Evolutionary conservation across 2,113 vertebrate species (phyloP), one percentile per base, ranked within the genome.

Genomic region (Carollia perspicillata): DNA sequence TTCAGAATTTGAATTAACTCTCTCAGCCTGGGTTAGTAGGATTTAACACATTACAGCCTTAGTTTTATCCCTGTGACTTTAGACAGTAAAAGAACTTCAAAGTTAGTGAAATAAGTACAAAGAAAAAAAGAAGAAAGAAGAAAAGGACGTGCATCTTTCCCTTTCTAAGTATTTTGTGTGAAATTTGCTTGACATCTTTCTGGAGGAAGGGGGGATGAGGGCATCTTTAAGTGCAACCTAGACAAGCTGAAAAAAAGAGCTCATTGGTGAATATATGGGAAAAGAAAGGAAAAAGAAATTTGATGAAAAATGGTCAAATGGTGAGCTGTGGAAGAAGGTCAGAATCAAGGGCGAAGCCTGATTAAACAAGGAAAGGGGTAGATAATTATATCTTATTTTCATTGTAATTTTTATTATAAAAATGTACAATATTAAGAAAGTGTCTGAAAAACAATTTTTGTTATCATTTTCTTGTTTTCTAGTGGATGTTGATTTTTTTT

Each of bases 1-100:
- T 84, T 95, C n/a, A 60, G 35, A 85, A 90, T 18, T 6, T 89
- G 66, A 92, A 74, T 89, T 94, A 96, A 92, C 75, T 92, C 49
- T 94, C 53, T 90, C 68, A 87, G 35, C 72, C 44, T 22, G 68
- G 13, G 10, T 47, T 44, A 83, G 28, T 53, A 95, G 53, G 78
- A 71, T 91, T 89, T 91, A 89, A 12, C 14, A 42, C 60, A 86
- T 63, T 78, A 81, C 3, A 77, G 14, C 17, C 55, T 81, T 49
- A 85, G 40, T n/a, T 96, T 88, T 78, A 95, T 40, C 42, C 60
- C 68, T 91, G 0, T 58, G 44, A 58, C 23, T 58, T 78, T 77
- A 91, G 22, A 83, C 16, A 89, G 2, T 23, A 37, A 94, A 89
- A 81, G 7, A 96, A 93, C 53, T 81, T 96, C 74, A 81, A 81